These are phyloP conservation scores for Gerris buenoi DNA, from an alignment of 1,140 invertebrate genomes.

Conservation along the genomic window DNA sequence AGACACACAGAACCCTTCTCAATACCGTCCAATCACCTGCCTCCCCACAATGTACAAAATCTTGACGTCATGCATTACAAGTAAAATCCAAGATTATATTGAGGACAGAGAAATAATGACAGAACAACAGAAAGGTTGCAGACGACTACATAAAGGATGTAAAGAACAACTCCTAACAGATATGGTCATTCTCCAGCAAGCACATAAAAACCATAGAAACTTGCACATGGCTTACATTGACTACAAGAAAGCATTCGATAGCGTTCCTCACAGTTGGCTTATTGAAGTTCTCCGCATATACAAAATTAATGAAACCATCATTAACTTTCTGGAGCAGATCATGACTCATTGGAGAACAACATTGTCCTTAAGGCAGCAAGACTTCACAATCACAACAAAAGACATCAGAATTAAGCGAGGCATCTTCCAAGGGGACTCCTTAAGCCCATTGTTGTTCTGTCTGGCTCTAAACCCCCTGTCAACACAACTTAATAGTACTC, in stretches of 20 bases:
- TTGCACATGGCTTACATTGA: not conserved
- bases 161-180: not conserved
- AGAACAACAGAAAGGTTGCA: not conserved
- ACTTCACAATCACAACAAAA: not conserved
- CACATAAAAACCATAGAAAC: not conserved
- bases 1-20: not conserved
- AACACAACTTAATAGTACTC: not conserved
- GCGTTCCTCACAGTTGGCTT: not conserved
- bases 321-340: not conserved
- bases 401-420: not conserved
- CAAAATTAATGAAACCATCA: not conserved
- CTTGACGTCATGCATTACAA: not conserved
- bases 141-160: not conserved
- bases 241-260: not conserved
- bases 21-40: not conserved
- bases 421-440: not conserved
- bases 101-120: not conserved
- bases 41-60: not conserved
- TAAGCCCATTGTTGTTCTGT: not conserved
- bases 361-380: not conserved
- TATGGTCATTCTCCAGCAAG: not conserved
- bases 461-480: not conserved
- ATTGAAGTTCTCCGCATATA: not conserved
- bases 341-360: not conserved
- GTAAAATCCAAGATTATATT: not conserved